phyloP scores from a whole-genome alignment of 2,888 invertebrate genomes.

The Dorcus hopei region DNA sequence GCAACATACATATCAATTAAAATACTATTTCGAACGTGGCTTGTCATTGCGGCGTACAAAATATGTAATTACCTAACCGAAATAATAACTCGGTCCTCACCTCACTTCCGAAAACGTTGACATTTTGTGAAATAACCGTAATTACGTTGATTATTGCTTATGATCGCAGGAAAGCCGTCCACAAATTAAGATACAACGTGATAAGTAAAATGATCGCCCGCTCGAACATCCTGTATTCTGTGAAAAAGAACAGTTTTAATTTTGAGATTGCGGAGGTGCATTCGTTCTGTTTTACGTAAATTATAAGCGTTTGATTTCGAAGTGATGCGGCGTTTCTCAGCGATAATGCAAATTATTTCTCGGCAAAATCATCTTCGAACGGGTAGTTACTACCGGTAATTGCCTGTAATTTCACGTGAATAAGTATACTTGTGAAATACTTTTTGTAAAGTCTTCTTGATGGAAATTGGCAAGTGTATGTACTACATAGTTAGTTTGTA shows the following conservation, averaged over 20 bases:
- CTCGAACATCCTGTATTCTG: neutral
- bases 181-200: slow-evolving; percentile 27
- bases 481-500: too few relatives aligned
- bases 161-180: slow-evolving; percentile 20
- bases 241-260: too few relatives aligned
- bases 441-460: too few relatives aligned
- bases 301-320: too few relatives aligned
- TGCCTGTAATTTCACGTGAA: too few relatives aligned
- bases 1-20: neutral
- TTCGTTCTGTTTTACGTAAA: too few relatives aligned
- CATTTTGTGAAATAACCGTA: slow-evolving; percentile 14
- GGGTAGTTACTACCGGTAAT: too few relatives aligned
- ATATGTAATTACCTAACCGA: slow-evolving; percentile 11
- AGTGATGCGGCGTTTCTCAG: too few relatives aligned
- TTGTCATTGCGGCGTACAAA: slow-evolving; percentile 1
- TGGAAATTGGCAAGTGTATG: too few relatives aligned
- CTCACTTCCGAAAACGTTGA: slow-evolving; percentile 10
- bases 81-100: slow-evolving; percentile 11
- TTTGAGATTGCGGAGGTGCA: too few relatives aligned
- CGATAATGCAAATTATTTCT: too few relatives aligned
- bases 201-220: slow-evolving; percentile 26
- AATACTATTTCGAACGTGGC: neutral
- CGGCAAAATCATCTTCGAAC: too few relatives aligned
- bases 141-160: slow-evolving; percentile 19
- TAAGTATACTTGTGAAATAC: neutral